Base-by-base conservation (phyloP, 2,797 vertebrate genomes). In the Catharus ustulatus region DNA sequence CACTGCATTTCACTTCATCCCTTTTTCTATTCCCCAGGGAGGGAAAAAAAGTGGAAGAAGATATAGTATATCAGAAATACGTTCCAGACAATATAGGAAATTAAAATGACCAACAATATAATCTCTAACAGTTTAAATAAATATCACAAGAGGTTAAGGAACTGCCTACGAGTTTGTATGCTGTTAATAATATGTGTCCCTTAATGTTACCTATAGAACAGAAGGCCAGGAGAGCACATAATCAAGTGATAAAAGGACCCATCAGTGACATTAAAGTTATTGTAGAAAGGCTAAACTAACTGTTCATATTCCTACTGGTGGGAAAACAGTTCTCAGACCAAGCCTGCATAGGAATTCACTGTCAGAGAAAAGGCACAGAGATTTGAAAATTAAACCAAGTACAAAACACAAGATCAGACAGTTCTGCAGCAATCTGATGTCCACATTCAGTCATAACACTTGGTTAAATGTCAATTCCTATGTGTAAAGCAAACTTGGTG, bases 391-490 rank as follows among this genome's bases (percentile, higher is more conserved):
- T 45, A 64, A 89, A 72, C 2, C 3, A 2, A 36, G 24, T 20
- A 62, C 5, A 69, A 77, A 87, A 58, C 6, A 64, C 11, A 48
- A 14, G 10, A 59, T 89, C 51, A 92, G 36, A 34, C 19, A 73
- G 7, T 23, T 82, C n/a, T 66, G 9, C 27, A 66, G 23, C 13
- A 66, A 46, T 73, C 3, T 73, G 13, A 58, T 40, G 12, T 27
- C 40, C 11, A 0, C 42, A 17, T 84, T 82, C 0, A 0, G 10
- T 45, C 29, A 27, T 32, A 77, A 48, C 14, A 27, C 29, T 46
- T 54, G 6, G 9, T 51, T 72, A 94, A 89, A 68, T 79, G 89
- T 43, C 24, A 87, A 16, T 62, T 82, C n/a, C 29, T 49, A 38
- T 2, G 7, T 36, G 19, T 40, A 85, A 91, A 77, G 13, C 3